Evolutionary conservation across 2,113 vertebrate genomes (phyloP), one percentile per base, ranked within the genome.

Genomic region (Montifringilla adamsi): DNA sequence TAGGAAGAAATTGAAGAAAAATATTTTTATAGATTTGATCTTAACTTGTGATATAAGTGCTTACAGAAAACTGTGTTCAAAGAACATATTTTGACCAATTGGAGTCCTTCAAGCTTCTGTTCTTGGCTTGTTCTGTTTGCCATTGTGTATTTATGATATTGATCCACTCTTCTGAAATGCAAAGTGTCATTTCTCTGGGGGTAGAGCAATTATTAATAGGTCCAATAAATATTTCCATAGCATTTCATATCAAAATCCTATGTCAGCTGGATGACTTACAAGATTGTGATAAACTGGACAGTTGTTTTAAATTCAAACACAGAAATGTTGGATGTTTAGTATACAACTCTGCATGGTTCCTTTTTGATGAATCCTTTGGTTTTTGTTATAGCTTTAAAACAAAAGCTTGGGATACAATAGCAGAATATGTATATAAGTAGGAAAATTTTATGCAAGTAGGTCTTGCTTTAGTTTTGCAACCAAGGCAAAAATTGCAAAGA

Each of bases 191-290:
- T 46, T 90, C 79, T 88, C 37, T 66, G 39, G 53, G n/a, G 53
- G 22, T 79, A 62, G 83, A 67, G 80, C 35, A 84, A 82, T 85
- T 95, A 87, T 95, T 93, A 92, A 86, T 82, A 84, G 58, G 69
- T 93, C 49, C 94, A 89, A 83, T 85, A 93, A 93, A 95, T 90
- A 95, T 95, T 95, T 93, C 92, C 62, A 24, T 70, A 78, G 76
- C 37, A 76, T 96, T 97, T 94, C 26, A 10, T 59, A 37, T 87
- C 27, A 92, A 85, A 74, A 52, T 94, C 66, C 75, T 18, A 20
- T 79, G 69, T 82, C 66, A 87, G 55, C 63, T 76, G 85, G 79
- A 89, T 89, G 84, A 89, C 81, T 89, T 93, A 56, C 24, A 90
- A 58, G 49, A 55, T 73, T 28, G 21, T 79, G 68, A 76, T 84